Evolutionary conservation across 2,797 vertebrate genomes (phyloP).

Genomic region (Otus scops): DNA sequence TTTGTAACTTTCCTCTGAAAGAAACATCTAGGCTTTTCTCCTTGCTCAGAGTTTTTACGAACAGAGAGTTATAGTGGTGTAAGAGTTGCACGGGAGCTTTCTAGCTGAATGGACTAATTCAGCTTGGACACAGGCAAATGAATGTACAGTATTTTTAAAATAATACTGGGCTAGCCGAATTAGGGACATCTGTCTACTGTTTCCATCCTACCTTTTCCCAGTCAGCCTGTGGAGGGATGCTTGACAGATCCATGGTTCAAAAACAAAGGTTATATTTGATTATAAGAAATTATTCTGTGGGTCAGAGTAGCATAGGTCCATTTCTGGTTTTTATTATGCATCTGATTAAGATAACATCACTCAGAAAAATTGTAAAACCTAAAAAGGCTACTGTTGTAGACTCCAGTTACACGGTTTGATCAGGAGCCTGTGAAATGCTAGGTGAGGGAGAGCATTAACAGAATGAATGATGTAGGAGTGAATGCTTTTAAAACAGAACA

Average conservation of each 20-base stretch:
- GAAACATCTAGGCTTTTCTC: neutral
- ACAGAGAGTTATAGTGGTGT: neutral
- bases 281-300: neutral
- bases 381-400: neutral
- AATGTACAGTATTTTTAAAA: neutral
- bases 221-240: neutral
- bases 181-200: neutral
- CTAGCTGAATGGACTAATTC: neutral
- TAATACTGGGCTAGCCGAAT: neutral
- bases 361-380: neutral
- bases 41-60: neutral
- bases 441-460: neutral
- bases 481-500: neutral
- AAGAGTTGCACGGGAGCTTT: neutral
- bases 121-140: neutral
- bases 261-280: neutral
- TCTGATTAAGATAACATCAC: neutral
- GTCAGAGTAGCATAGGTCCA: neutral
- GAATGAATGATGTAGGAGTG: neutral
- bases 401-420: neutral
- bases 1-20: neutral
- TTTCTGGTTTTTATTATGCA: neutral
- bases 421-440: neutral
- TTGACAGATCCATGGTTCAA: neutral
- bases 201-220: neutral